These are phyloP conservation scores for Cydia fagiglandana DNA, from an alignment of 1,140 invertebrate species.

Conservation along the genomic window DNA sequence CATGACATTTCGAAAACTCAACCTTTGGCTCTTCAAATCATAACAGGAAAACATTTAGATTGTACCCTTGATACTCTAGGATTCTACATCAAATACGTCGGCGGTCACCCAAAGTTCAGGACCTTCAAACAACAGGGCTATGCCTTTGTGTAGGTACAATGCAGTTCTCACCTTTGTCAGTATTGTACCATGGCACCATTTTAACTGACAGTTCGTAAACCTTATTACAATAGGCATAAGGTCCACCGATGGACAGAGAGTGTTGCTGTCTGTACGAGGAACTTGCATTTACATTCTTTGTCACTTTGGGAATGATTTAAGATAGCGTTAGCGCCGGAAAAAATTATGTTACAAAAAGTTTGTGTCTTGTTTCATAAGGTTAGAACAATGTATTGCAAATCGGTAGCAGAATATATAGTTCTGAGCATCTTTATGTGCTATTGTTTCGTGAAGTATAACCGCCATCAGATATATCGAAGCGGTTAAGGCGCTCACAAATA, in stretches of 20 bases:
- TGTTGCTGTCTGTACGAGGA: neutral
- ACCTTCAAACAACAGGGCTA: neutral
- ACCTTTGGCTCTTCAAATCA: neutral
- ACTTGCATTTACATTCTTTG: neutral
- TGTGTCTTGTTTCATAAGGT: neutral
- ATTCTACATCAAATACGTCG: neutral
- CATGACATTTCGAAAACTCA: conserved; percentile 33
- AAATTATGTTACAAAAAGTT: neutral
- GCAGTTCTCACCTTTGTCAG: conserved; percentile 8
- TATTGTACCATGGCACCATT: neutral
- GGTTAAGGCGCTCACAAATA: too few species aligned
- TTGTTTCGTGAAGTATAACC: neutral
- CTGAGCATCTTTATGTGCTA: neutral
- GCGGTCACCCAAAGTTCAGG: conserved; percentile 4
- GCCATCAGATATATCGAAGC: too few species aligned
- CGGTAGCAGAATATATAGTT: neutral
- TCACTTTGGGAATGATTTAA: conserved; percentile 5
- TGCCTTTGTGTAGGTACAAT: neutral
- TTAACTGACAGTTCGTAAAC: too few species aligned
- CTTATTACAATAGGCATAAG: too few species aligned
- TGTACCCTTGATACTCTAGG: conserved; percentile 4
- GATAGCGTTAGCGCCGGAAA: neutral
- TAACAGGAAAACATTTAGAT: conserved; percentile 1
- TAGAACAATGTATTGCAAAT: neutral
- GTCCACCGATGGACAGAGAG: too few species aligned